Conservation (phyloP, 2,888 invertebrate species). For the Ctena decussata region DNA sequence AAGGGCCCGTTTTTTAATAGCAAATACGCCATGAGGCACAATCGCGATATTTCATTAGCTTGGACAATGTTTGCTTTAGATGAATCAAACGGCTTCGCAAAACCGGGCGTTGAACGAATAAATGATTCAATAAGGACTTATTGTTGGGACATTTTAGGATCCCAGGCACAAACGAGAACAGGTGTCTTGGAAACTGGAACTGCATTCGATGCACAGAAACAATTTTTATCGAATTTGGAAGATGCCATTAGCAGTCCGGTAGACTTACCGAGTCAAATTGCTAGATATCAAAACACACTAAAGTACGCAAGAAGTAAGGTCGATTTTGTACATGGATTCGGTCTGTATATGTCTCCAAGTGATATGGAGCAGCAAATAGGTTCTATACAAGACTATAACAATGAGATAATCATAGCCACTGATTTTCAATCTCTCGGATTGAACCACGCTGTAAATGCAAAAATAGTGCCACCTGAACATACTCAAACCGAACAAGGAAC, state of each 20-base stretch:
- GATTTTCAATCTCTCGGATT: background rate
- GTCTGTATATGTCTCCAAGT: slow-evolving; percentile 40
- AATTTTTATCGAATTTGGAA: slow-evolving; percentile 28
- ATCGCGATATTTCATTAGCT: background rate
- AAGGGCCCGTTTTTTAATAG: no score
- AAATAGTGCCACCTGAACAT: background rate
- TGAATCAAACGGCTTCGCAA: slow-evolving; percentile 37
- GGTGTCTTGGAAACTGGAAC: slow-evolving; percentile 32
- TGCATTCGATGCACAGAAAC: slow-evolving; percentile 54
- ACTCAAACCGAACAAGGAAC: background rate
- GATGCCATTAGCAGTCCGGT: slow-evolving; percentile 29
- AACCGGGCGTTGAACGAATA: slow-evolving; percentile 32
- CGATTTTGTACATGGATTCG: slow-evolving; percentile 36
- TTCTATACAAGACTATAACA: background rate
- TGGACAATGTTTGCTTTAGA: slow-evolving; percentile 43
- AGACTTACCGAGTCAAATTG: slow-evolving; percentile 40
- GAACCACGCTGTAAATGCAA: background rate
- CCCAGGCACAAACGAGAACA: slow-evolving; percentile 44
- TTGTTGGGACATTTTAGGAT: slow-evolving; percentile 38
- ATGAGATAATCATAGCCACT: background rate
- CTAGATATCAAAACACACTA: slow-evolving; percentile 26
- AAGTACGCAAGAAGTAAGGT: slow-evolving; percentile 42
- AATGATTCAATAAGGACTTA: slow-evolving; percentile 35
- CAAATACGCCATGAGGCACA: background rate
- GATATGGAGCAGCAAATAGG: slow-evolving; percentile 14